Conservation (phyloP, 2,797 vertebrate genomes). For the Falco biarmicus region DNA sequence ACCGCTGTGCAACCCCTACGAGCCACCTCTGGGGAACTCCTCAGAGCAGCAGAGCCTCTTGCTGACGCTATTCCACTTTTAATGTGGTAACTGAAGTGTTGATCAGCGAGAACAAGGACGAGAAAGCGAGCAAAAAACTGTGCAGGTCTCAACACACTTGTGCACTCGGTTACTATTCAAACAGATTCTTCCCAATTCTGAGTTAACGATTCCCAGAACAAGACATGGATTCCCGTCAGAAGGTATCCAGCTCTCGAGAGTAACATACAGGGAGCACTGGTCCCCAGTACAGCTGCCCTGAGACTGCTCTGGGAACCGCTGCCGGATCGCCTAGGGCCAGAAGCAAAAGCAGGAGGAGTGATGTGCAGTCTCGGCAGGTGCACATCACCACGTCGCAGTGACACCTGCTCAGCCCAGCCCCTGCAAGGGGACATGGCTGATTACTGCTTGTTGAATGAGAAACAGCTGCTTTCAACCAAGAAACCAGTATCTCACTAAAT, state of each 20-base stretch:
- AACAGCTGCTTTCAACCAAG: not conserved
- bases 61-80: not conserved
- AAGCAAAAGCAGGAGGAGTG: not conserved
- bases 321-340: not conserved
- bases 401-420: not conserved
- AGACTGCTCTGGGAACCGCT: not conserved
- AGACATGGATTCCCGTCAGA: not conserved
- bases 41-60: not conserved
- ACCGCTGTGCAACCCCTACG: not conserved
- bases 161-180: not conserved
- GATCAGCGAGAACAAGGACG: not conserved
- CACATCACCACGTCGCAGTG: not conserved
- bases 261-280: fast-evolving
- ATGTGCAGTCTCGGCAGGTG: not conserved
- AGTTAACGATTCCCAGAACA: not conserved
- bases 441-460: not conserved
- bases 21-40: not conserved
- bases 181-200: not conserved
- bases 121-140: not conserved
- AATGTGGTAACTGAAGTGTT: not conserved
- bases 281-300: not conserved
- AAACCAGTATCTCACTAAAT: not conserved
- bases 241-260: not conserved
- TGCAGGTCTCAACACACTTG: not conserved
- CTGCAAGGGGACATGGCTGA: not conserved